phyloP scores from a whole-genome alignment of 2,888 invertebrate genomes.

The Ichneumon xanthorius region DNA sequence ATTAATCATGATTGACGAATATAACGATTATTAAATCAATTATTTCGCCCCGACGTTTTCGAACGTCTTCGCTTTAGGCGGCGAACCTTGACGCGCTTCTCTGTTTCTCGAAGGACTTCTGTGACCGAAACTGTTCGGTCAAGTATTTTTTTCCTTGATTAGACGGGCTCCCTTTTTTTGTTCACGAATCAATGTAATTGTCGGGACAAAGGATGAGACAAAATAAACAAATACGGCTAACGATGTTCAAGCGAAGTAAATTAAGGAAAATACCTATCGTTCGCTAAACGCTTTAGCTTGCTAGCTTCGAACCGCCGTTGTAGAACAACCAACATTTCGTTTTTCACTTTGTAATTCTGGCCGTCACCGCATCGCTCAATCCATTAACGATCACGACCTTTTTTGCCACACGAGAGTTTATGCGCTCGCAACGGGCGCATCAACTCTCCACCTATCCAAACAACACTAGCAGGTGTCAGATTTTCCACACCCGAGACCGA shows the following conservation, averaged over 20 bases:
- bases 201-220: too few relatives aligned
- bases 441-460: constrained; percentile 26
- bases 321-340: not conserved
- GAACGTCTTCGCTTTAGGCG: constrained; percentile 29
- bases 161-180: too few relatives aligned
- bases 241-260: not conserved
- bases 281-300: not conserved
- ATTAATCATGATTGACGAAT: constrained; percentile 37
- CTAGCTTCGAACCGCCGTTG: not conserved
- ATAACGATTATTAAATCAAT: constrained; percentile 14
- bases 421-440: constrained; percentile 17
- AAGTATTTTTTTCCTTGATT: not conserved
- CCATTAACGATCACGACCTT: constrained; percentile 16
- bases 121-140: not conserved
- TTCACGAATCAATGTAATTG: too few relatives aligned
- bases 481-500: constrained; percentile 23
- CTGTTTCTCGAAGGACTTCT: not conserved
- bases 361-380: constrained; percentile 27
- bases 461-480: constrained; percentile 25
- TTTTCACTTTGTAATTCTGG: not conserved
- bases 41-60: not conserved
- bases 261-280: not conserved
- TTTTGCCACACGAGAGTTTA: constrained; percentile 24
- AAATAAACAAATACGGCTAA: not conserved
- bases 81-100: not conserved